Percentiles rank a stretch among this genome's conserved stretches.
These are phyloP conservation scores for Zaprionus gabonicus DNA, from an alignment of 1,140 invertebrate species.

Conservation along the genomic window DNA sequence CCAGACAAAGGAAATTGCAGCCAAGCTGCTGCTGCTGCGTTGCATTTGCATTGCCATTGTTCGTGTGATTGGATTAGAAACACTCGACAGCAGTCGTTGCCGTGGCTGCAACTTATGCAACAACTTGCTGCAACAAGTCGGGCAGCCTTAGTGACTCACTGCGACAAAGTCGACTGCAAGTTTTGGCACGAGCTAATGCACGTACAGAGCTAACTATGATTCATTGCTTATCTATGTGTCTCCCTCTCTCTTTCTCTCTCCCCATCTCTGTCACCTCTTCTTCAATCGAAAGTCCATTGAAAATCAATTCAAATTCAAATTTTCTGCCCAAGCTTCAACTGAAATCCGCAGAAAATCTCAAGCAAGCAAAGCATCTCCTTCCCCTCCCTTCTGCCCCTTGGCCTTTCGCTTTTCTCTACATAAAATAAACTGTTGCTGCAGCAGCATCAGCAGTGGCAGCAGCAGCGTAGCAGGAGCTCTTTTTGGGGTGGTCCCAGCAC, in stretches of 20 bases:
- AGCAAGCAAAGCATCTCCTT: neutral
- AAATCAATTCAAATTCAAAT: constrained; percentile 26
- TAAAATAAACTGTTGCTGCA: constrained; percentile 78
- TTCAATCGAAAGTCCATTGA: constrained; percentile 3
- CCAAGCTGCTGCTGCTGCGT: constrained; percentile 19
- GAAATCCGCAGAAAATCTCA: constrained; percentile 11
- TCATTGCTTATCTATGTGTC: neutral
- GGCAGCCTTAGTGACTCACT: constrained; percentile 57
- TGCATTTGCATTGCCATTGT: constrained; percentile 60
- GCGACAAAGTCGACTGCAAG: constrained; percentile 27
- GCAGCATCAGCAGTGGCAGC: constrained; percentile 20
- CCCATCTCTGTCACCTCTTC: neutral
- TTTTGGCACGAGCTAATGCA: constrained; percentile 26
- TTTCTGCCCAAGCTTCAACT: neutral
- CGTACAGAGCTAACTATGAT: neutral
- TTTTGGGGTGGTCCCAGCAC: constrained; percentile 49
- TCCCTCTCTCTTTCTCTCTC: neutral
- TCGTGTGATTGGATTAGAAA: constrained; percentile 59
- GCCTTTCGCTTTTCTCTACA: constrained; percentile 20
- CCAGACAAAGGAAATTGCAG: constrained; percentile 59
- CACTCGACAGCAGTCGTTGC: constrained; percentile 41
- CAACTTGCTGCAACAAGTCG: constrained; percentile 67
- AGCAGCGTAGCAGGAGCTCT: constrained; percentile 5
- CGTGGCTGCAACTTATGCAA: constrained; percentile 47
- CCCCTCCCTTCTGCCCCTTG: neutral